Percentiles rank a stretch among this genome's conserved stretches.
phyloP scores from a whole-genome alignment of 2,113 vertebrate genomes.

The Calidris pygmaea region DNA sequence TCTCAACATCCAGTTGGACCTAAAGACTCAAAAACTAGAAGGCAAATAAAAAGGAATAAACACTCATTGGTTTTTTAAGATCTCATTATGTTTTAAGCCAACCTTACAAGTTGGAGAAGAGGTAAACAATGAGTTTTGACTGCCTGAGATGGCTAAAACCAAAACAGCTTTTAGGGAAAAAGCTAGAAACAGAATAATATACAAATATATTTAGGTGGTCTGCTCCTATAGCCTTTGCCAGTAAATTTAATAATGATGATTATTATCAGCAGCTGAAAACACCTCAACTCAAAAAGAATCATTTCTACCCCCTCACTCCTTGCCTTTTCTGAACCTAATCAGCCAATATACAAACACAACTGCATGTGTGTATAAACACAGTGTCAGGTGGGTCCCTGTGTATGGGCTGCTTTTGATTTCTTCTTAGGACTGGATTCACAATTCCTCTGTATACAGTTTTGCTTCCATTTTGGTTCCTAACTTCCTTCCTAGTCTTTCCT shows the following conservation, averaged over 20 bases:
- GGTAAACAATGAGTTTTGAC: neutral
- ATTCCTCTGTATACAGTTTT: neutral
- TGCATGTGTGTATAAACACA: neutral
- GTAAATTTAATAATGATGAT: neutral
- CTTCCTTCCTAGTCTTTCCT: neutral
- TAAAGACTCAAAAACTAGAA: neutral
- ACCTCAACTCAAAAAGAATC: neutral
- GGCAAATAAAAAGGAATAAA: neutral
- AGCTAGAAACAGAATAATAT: neutral
- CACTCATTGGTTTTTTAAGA: neutral
- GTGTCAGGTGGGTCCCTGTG: neutral
- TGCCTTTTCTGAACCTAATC: neutral
- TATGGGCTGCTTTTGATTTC: neutral
- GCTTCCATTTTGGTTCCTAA: neutral
- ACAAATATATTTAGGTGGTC: neutral
- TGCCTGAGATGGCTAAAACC: neutral
- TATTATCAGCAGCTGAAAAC: neutral
- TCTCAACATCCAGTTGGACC: neutral
- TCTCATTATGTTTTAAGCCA: neutral
- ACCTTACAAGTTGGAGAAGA: neutral
- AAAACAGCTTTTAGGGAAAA: neutral
- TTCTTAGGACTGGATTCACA: neutral
- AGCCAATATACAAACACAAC: neutral
- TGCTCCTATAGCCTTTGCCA: neutral
- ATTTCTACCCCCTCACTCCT: neutral